Conservation (phyloP, 2,113 vertebrate genomes). For the Rhinichthys klamathensis region DNA sequence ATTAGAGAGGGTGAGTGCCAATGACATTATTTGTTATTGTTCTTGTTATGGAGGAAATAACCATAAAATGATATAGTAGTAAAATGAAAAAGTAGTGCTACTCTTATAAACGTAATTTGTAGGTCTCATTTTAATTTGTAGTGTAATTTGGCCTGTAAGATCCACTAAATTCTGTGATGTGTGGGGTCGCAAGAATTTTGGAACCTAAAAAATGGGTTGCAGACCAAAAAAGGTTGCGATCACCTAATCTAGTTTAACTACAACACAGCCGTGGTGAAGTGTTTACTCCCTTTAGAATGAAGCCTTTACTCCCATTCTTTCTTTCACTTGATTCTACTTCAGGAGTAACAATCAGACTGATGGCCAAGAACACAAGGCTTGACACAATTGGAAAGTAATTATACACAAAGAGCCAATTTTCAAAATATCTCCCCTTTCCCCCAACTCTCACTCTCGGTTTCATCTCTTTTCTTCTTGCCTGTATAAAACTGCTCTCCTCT, state of each 20-base stretch:
- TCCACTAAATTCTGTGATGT: not conserved
- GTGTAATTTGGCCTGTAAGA: not conserved
- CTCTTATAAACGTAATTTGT: not conserved
- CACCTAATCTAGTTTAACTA: not conserved
- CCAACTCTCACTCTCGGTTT: conserved; percentile 22
- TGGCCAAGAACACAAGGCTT: conserved; percentile 40
- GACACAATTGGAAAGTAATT: conserved; percentile 60
- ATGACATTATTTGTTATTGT: not conserved
- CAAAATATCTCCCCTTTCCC: conserved; percentile 47
- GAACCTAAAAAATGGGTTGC: not conserved
- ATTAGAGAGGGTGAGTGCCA: not conserved
- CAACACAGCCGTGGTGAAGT: not conserved
- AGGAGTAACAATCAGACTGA: conserved; percentile 44
- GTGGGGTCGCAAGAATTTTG: not conserved
- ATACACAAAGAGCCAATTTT: conserved; percentile 57
- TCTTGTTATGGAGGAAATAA: not conserved
- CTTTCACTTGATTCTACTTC: conserved; percentile 14
- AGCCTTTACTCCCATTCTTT: conserved; percentile 11
- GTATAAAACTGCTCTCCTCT: conserved; percentile 58
- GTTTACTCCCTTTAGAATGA: not conserved
- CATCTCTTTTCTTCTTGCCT: conserved; percentile 16
- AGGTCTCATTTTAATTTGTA: not conserved
- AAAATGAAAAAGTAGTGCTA: not conserved
- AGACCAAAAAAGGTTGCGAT: not conserved
- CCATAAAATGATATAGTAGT: not conserved